Base-by-base conservation (phyloP, 1,140 invertebrate genomes). In the Amyelois transitella region DNA sequence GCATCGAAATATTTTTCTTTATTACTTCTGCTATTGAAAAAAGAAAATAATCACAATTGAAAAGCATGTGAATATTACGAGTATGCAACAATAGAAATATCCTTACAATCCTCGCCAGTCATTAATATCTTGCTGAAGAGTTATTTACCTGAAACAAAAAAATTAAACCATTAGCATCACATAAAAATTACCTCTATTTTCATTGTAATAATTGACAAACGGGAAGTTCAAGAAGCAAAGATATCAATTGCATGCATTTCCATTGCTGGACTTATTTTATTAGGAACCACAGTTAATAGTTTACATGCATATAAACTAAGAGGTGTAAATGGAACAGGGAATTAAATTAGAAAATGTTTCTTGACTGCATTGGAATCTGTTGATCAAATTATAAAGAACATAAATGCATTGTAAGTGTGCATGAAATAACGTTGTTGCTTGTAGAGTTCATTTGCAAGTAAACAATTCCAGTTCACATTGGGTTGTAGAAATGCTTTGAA, bases 131-230 rank as follows among this genome's bases (percentile, higher is more conserved):
- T 6, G 32, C 32, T 38, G 32, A 38, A 38, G 12, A 38, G 18
- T 48, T 53, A 61, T 61, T 73, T 78, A 78, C 75, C 75, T 78
- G 75, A 51, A 77, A 76, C 76, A 79, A 79, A 55, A 75, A 64
- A 71, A 50, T 53, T 56, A 65, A 66, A 64, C 63, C 60, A 62
- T 69, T 66, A 68, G 54, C 59, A 53, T 45, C 51, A 69, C 59
- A 62, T 51, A 62, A 51, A 52, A 44, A 54, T 50, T 60, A 62
- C 49, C 50, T 61, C 56, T 24, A 60, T 55, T 56, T 48, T 54
- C 54, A 28, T 53, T 61, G 56, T 62, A 54, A 58, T 60, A 55
- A 62, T 59, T 60, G 50, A 49, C 19, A 54, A 20, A 5, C 56
- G n/a, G 53, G 3, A 59, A 58, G 81, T 81, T 84, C 75, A 84